Evolutionary conservation across 2,888 invertebrate species (phyloP).

Genomic region (Xylota segnis): DNA sequence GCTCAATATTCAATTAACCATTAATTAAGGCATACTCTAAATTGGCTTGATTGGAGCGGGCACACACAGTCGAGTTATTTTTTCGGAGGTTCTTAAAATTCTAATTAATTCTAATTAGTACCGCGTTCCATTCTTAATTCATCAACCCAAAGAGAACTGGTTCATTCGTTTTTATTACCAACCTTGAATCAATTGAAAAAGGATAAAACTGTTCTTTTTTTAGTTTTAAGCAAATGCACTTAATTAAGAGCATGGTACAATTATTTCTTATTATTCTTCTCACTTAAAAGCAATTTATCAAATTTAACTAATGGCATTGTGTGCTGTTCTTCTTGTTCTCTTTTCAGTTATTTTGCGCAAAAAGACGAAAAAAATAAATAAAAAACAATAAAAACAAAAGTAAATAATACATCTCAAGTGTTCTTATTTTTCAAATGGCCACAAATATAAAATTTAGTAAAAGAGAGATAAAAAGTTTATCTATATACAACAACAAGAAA

Average conservation of each 20-base stretch:
- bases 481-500: slow-evolving; percentile 67
- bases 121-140: slow-evolving; percentile 57
- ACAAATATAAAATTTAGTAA: slow-evolving; percentile 65
- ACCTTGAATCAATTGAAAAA: slow-evolving; percentile 74
- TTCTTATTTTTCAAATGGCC: slow-evolving; percentile 75
- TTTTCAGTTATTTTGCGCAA: slow-evolving; percentile 71
- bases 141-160: slow-evolving; percentile 20
- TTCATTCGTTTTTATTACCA: slow-evolving; percentile 40
- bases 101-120: slow-evolving; percentile 70
- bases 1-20: slow-evolving; percentile 63
- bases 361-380: slow-evolving; percentile 61
- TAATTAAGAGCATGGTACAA: slow-evolving; percentile 48
- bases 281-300: slow-evolving; percentile 50
- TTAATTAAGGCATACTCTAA: slow-evolving; percentile 70
- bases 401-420: slow-evolving; percentile 62
- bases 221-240: slow-evolving; percentile 49
- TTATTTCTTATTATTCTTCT: slow-evolving; percentile 26
- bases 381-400: slow-evolving; percentile 24
- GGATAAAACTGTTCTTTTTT: slow-evolving; percentile 38
- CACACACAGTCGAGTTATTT: slow-evolving; percentile 14
- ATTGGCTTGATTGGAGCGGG: slow-evolving; percentile 64
- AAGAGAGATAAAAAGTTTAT: slow-evolving; percentile 55
- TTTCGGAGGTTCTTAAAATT: slow-evolving; percentile 69
- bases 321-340: slow-evolving; percentile 39
- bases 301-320: slow-evolving; percentile 41